A percentile compares a stretch with the other conserved stretches of the same genome.
These are phyloP conservation scores for Pogonomyrmex californicus DNA, from an alignment of 1,140 invertebrate species.

Conservation along the genomic window DNA sequence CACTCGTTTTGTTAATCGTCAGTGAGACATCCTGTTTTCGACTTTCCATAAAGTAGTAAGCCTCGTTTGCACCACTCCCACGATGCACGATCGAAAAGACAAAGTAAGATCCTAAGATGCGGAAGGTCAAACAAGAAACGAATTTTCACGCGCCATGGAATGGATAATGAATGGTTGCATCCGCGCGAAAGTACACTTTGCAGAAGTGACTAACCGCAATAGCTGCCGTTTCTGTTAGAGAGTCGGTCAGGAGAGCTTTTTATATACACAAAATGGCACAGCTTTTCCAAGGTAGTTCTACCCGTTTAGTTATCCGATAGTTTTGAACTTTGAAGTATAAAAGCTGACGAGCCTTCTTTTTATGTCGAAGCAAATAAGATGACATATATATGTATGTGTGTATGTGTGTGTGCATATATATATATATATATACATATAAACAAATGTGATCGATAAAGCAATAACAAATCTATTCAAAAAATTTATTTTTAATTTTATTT, in stretches of 20 bases:
- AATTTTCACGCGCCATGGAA: conserved; percentile 36
- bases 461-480: neutral
- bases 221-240: conserved; percentile 38
- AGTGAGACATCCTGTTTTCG: conserved; percentile 81
- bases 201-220: conserved; percentile 46
- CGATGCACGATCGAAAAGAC: neutral
- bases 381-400: no score
- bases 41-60: conserved; percentile 79
- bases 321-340: neutral
- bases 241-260: conserved; percentile 34
- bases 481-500: neutral
- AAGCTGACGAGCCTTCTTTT: neutral
- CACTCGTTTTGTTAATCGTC: conserved; percentile 75
- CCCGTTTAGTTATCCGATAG: neutral
- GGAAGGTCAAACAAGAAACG: conserved; percentile 47
- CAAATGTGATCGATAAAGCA: neutral
- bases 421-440: no score
- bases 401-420: no score
- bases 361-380: neutral
- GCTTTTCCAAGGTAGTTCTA: conserved; percentile 23
- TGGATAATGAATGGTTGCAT: conserved; percentile 49
- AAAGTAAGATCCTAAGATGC: neutral
- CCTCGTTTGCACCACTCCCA: neutral
- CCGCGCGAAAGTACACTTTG: conserved; percentile 60
- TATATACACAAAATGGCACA: conserved; percentile 23